Evolutionary conservation across 2,888 invertebrate genomes (phyloP), one percentile per base, ranked within the genome.

Genomic region (Drosophila vallismaia): DNA sequence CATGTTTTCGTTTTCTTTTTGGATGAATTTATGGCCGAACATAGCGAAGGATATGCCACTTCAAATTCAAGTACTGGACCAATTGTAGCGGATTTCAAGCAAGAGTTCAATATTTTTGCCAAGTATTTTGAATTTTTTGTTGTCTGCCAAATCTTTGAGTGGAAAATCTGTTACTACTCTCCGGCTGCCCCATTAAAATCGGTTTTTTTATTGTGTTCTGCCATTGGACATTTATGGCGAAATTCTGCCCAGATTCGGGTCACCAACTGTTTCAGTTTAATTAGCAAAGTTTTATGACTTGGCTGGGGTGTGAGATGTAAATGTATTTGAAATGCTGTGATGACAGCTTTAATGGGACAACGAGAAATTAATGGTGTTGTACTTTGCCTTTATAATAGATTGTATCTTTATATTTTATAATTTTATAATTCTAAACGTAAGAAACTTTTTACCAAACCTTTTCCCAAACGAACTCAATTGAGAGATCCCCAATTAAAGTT

Each of bases 201-300:
- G 68, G 71, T 74, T 26, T 44, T 60, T 62, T 79, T 58, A 75
- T 64, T 36, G 45, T 48, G 49, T 14, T 9, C 9, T 10, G 24
- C 38, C 38, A 26, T 51, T 26, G 42, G 8, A 0, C 26, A 4
- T 59, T 52, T 45, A 53, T 64, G 64, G 52, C 64, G 14, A 57
- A 64, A 56, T 66, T 71, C 52, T 50, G 42, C 1, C 14, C 50
- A 71, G 45, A 71, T 62, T 70, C 48, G 66, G 66, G 55, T 67
- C 66, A 36, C 67, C 48, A 33, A 44, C 29, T 45, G 76, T 52
- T 63, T 60, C 50, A 46, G 29, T 79, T 77, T 66, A 79, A 77
- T 77, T 79, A 83, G 78, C 70, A 63, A 57, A 64, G 48, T 76
- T 79, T 82, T 75, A 85, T 67, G 64, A 36, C 54, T 44, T 38